Conservation (phyloP, 2,888 invertebrate species). For the Disparrhopalites patrizii region DNA sequence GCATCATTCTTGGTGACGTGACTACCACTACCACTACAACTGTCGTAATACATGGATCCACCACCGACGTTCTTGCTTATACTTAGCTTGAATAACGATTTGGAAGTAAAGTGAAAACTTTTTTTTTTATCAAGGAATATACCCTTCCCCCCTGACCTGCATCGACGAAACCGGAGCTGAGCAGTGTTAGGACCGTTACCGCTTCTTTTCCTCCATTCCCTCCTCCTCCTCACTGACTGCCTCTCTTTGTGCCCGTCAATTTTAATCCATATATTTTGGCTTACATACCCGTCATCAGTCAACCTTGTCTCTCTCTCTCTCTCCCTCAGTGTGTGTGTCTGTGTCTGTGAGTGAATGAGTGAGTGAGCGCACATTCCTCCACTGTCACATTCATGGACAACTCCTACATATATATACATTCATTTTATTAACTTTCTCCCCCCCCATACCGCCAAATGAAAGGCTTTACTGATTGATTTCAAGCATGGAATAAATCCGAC, state of each 20-base stretch:
- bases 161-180: not conserved
- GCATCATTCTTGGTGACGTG: slow-evolving; percentile 9
- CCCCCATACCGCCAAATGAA: no score
- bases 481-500: no score
- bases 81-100: not conserved
- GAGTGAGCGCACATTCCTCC: no score
- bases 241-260: not conserved
- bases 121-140: not conserved
- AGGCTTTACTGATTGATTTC: no score
- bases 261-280: not conserved
- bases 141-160: not conserved
- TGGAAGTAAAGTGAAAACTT: slow-evolving; percentile 3
- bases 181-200: not conserved
- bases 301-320: no score
- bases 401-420: no score
- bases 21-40: not conserved
- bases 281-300: no score
- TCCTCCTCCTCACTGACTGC: not conserved
- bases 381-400: no score
- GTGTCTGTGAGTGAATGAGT: not conserved
- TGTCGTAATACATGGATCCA: no score
- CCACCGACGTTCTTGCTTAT: no score
- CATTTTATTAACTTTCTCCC: no score
- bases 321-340: not conserved
- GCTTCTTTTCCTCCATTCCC: not conserved